Conservation (phyloP, 2,797 vertebrate species). For the Carapus acus region DNA sequence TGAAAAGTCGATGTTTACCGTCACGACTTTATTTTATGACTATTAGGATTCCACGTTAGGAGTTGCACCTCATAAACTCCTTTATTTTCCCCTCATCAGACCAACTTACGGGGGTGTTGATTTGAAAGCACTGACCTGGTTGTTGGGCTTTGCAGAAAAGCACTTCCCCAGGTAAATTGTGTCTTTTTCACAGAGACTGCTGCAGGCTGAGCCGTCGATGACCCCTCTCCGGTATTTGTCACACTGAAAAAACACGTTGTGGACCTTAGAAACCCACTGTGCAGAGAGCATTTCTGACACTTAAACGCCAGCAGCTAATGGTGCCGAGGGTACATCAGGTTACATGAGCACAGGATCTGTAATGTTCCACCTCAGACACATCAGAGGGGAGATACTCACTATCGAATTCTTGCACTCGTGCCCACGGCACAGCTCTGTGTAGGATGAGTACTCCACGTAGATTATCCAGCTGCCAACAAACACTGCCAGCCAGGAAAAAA, state of each 20-base stretch:
- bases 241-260: constrained; percentile 75
- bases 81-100: too few species aligned
- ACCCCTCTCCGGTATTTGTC: constrained; percentile 92
- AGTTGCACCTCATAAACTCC: too few species aligned
- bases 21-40: too few species aligned
- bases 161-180: constrained; percentile 94
- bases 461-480: constrained; percentile 96
- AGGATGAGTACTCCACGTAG: constrained; percentile 93
- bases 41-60: too few species aligned
- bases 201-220: constrained; percentile 93
- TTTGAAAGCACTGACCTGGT: constrained; percentile 75
- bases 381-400: constrained; percentile 64
- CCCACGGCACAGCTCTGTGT: constrained; percentile 94
- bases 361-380: too few species aligned
- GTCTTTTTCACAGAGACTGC: constrained; percentile 90
- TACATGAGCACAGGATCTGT: too few species aligned
- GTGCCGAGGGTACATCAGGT: background rate
- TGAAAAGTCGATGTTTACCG: too few species aligned
- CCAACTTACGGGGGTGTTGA: background rate
- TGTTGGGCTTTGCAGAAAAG: constrained; percentile 84
- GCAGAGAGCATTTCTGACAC: background rate
- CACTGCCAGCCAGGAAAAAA: constrained; percentile 94
- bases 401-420: constrained; percentile 92
- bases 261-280: background rate
- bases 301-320: background rate